These are phyloP conservation scores for Plecturocebus donacophilus DNA, from an alignment of 2,113 vertebrate species.

Conservation along the genomic window DNA sequence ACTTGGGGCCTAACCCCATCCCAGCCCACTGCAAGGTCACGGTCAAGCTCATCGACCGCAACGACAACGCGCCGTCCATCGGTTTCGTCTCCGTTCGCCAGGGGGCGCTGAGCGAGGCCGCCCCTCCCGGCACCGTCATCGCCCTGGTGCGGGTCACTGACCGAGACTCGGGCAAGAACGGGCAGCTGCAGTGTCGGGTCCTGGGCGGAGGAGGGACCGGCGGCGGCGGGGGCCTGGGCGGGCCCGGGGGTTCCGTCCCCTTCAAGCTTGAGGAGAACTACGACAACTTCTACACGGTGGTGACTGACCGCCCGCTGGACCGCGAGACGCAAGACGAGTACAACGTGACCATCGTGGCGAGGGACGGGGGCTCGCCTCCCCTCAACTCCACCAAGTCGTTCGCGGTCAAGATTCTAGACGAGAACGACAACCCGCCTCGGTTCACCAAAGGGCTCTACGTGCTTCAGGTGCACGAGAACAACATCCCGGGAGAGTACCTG, in stretches of 20 bases:
- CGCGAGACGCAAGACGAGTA: conserved; percentile 96
- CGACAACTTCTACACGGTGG: conserved; percentile 97
- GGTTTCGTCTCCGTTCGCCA: conserved; percentile 97
- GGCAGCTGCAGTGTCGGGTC: conserved; percentile 96
- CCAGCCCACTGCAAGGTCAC: conserved; percentile 99
- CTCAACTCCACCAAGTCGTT: conserved; percentile 98
- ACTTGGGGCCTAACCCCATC: conserved; percentile 97
- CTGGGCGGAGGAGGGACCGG: conserved; percentile 85
- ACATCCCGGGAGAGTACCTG: conserved; percentile 97
- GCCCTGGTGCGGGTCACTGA: conserved; percentile 97
- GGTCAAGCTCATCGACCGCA: conserved; percentile 95
- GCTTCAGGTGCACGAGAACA: conserved; percentile 97
- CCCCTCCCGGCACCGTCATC: conserved; percentile 96
- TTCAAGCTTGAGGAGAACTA: conserved; percentile 98
- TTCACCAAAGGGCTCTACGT: conserved; percentile 97
- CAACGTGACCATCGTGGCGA: conserved; percentile 97
- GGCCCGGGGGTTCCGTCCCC: conserved; percentile 85
- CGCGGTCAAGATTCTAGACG: conserved; percentile 95
- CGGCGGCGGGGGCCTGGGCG: conserved; percentile 70
- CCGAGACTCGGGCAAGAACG: conserved; percentile 96
- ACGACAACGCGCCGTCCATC: conserved; percentile 97
- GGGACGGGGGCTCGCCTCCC: conserved; percentile 95
- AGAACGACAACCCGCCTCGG: conserved; percentile 97
- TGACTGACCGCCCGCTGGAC: conserved; percentile 95
- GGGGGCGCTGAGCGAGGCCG: conserved; percentile 98